A percentile compares a stretch with the other conserved stretches of the same genome.
Conservation (phyloP, 1,140 invertebrate species). For the Drosophila elegans region DNA sequence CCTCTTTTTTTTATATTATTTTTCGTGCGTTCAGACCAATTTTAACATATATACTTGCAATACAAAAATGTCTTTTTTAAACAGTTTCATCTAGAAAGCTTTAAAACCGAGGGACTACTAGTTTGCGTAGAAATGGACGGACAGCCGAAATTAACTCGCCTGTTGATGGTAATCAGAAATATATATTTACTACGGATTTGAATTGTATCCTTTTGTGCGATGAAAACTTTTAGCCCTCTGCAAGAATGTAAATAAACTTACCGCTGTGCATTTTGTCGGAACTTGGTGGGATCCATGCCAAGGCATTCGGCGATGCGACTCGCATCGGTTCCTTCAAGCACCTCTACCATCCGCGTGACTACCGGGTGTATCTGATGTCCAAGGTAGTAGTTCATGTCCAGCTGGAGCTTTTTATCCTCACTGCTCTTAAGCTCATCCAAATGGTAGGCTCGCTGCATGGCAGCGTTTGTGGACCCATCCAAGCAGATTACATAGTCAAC, state of each 20-base stretch:
- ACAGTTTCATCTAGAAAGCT: too few relatives aligned
- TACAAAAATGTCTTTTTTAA: too few relatives aligned
- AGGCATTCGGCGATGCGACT: conserved; percentile 95
- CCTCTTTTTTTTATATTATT: too few relatives aligned
- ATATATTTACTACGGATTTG: too few relatives aligned
- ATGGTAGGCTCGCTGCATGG: conserved; percentile 97
- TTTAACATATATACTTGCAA: too few relatives aligned
- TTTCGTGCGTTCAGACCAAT: too few relatives aligned
- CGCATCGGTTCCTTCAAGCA: conserved; percentile 97
- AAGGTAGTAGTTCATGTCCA: conserved; percentile 94
- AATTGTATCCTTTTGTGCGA: too few relatives aligned
- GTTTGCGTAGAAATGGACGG: too few relatives aligned
- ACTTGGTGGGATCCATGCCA: conserved; percentile 88
- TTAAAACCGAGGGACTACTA: too few relatives aligned
- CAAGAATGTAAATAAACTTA: conserved; percentile 8
- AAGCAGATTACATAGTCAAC: conserved; percentile 98
- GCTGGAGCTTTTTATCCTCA: conserved; percentile 87
- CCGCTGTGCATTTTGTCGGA: conserved; percentile 78
- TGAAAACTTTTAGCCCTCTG: too few relatives aligned
- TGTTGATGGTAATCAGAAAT: too few relatives aligned
- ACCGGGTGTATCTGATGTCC: conserved; percentile 97
- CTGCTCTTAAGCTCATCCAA: conserved; percentile 93
- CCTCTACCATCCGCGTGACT: conserved; percentile 96
- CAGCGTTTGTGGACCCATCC: conserved; percentile 91
- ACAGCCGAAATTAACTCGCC: too few relatives aligned